phyloP scores from a whole-genome alignment of 2,888 invertebrate species.

The Acrobasis suavella region DNA sequence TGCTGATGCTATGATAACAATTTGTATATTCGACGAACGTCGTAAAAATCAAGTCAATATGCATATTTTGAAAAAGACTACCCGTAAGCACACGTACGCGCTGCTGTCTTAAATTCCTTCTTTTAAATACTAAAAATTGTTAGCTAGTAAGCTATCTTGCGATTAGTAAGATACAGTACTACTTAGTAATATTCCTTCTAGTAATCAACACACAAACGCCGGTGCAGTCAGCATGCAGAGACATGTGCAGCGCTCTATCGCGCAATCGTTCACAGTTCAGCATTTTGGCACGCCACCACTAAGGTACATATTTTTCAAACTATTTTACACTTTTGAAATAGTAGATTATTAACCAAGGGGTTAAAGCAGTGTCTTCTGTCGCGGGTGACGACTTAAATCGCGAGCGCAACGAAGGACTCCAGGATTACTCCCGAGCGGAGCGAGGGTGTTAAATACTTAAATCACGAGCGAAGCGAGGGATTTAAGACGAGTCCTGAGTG shows the following conservation, averaged over 20 bases:
- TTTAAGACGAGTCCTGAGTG: no score
- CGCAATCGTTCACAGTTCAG: conserved; percentile 75
- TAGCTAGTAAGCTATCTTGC: no score
- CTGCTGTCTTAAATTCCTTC: background rate
- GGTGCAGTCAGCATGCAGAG: conserved; percentile 62
- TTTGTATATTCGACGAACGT: background rate
- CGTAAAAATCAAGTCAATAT: background rate
- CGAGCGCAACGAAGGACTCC: no score
- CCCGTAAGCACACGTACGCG: background rate
- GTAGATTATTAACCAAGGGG: no score
- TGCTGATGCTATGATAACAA: background rate
- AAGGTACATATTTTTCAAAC: conserved; percentile 47
- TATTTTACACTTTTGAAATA: background rate
- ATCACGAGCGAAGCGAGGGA: no score
- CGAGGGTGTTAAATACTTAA: no score
- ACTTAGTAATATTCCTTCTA: conserved; percentile 28
- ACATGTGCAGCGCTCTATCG: conserved; percentile 70
- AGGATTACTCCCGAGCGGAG: no score
- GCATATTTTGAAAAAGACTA: background rate
- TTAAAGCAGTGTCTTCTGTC: no score
- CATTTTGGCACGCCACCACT: conserved; percentile 72
- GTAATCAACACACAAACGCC: conserved; percentile 65
- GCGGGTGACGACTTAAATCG: no score
- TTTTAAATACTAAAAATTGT: background rate
- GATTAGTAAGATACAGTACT: no score